Conservation (phyloP, 2,113 vertebrate species). For the Benitochromis conjunctus region DNA sequence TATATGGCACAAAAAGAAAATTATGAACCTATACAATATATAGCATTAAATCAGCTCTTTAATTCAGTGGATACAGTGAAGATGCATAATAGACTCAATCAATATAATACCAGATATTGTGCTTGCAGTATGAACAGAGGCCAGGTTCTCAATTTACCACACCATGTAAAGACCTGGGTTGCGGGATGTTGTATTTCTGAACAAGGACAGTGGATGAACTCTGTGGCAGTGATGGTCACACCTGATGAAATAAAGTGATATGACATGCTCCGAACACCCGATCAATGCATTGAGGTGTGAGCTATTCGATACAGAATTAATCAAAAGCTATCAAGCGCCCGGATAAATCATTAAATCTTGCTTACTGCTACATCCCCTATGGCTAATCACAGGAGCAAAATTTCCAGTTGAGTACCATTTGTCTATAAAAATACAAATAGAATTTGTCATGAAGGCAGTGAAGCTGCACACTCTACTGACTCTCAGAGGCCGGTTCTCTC, state of each 20-base stretch:
- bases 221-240: slow-evolving; percentile 41
- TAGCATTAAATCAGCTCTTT: not conserved
- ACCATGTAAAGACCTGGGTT: not conserved
- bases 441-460: slow-evolving; percentile 57
- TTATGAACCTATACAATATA: not conserved
- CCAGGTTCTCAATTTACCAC: not conserved
- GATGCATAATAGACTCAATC: not conserved
- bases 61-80: not conserved
- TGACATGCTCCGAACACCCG: slow-evolving; percentile 46
- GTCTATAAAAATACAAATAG: slow-evolving; percentile 64
- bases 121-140: not conserved
- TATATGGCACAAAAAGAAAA: not conserved
- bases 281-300: slow-evolving; percentile 51
- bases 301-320: slow-evolving; percentile 65
- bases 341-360: slow-evolving; percentile 68
- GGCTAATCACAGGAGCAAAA: slow-evolving; percentile 56
- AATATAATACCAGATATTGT: not conserved
- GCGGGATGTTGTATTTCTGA: not conserved
- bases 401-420: slow-evolving; percentile 60
- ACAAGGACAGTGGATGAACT: slow-evolving; percentile 39
- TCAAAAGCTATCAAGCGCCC: slow-evolving; percentile 59
- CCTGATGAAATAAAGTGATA: slow-evolving; percentile 60
- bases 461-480: slow-evolving; percentile 25
- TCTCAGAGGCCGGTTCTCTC: slow-evolving; percentile 28
- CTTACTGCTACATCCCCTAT: slow-evolving; percentile 49